Base-by-base conservation (phyloP, 1,140 invertebrate genomes). In the Ceratitis capitata region DNA sequence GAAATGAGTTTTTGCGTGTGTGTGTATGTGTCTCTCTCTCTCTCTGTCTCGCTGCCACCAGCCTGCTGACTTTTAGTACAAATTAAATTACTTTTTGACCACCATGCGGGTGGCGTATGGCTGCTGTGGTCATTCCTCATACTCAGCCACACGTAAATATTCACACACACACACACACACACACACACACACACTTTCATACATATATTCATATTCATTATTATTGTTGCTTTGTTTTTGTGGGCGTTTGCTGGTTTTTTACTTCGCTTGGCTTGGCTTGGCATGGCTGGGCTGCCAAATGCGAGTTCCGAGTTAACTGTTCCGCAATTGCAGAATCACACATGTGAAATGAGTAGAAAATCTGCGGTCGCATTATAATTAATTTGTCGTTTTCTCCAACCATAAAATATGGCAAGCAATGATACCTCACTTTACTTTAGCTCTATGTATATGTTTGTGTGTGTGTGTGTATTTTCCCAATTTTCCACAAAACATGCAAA, bases 41-140 rank as follows among this genome's bases (percentile, higher is more conserved):
- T 12, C 64, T 42, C 1, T 42, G 6, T 12, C 58, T 12, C 39
- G n/a, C 69, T 6, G 14, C 29, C n/a, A 26, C 10, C 35, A 3
- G 35, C 32, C n/a, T 39, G 69, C n/a, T 78, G 69, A 45, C n/a
- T 45, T 78, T 56, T 78, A 35, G 32, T 78, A 78, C 69, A 83
- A 83, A 83, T 83, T 83, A 83, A 83, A 83, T 83, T 83, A 83
- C 82, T 83, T 83, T 83, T 83, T 35, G 82, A 51, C 47, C 82
- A 83, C 39, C 69, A 45, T 45, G n/a, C 39, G 45, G 69, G 69
- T 78, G 69, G 69, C 69, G 69, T 78, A 23, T 7, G 69, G 39
- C 39, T 64, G 42, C 19, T 45, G 69, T 9, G 69, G 39, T 78
- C n/a, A 29, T 3, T 23, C 2, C 9, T 12, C 23, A 16, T 12